Conservation (phyloP, 92 coral and sea anemone genomes). For the Zoanthus gigantus region DNA sequence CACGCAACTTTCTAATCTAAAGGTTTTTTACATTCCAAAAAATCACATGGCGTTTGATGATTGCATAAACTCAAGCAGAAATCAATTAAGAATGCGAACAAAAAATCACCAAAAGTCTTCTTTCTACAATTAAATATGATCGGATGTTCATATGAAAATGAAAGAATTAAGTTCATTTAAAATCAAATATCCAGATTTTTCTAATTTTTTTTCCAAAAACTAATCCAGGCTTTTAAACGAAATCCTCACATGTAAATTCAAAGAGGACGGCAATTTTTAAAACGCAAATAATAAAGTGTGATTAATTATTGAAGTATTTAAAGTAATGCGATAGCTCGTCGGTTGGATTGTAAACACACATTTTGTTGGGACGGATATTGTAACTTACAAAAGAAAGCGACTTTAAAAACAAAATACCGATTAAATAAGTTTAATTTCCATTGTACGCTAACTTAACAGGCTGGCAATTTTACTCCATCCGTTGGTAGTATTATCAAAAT, state of each 20-base stretch:
- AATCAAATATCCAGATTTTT: neutral
- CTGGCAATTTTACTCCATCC: neutral
- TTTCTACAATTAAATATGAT: neutral
- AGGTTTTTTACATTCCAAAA: too few relatives aligned
- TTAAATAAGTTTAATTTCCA: neutral
- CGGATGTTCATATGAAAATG: neutral
- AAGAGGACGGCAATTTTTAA: neutral
- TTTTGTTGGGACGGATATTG: too few relatives aligned
- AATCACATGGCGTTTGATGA: too few relatives aligned
- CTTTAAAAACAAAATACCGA: too few relatives aligned
- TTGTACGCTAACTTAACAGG: too few relatives aligned
- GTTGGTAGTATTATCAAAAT: neutral
- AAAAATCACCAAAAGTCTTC: neutral
- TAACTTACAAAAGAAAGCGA: too few relatives aligned
- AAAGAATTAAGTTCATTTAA: neutral
- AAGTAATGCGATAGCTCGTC: too few relatives aligned
- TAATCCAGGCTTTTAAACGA: neutral
- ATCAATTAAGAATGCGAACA: conserved; percentile 6
- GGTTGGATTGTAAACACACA: too few relatives aligned
- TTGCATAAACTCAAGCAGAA: neutral
- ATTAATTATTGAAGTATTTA: neutral
- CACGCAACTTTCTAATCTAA: too few relatives aligned
- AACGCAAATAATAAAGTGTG: neutral
- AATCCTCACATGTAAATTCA: neutral
- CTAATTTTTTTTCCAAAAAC: neutral